Evolutionary conservation across 2,113 vertebrate genomes (phyloP), one percentile per base, ranked within the genome.

Genomic region (Beaufortia kweichowensis): DNA sequence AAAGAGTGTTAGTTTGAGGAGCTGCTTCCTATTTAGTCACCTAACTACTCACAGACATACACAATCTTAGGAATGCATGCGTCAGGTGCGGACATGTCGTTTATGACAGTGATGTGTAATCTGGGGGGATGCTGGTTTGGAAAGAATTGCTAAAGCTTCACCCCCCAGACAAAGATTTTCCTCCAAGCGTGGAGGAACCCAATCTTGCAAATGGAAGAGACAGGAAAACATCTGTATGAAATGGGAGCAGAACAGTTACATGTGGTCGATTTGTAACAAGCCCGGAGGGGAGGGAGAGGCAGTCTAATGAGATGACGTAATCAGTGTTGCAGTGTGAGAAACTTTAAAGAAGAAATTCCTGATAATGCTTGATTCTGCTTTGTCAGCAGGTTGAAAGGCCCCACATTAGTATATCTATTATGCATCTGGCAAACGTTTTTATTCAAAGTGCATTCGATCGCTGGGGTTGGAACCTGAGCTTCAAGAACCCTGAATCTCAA

Each of bases 251-350:
- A 81, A 74, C 72, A 77, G 64, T 81, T 85, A 77, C 73, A 84
- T 84, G 81, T 82, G 76, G 85, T 87, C 70, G 87, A 84, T 83
- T 84, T 70, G 74, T 80, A 62, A 46, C 61, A 71, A 83, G 80
- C 81, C 81, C 83, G 59, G 78, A 84, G 83, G 84, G 81, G 41
- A 82, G 77, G 73, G 78, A 72, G 82, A 80, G 69, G 72, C 67
- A 70, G 43, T 63, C 61, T 63, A 21, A 79, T 59, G 79, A 67
- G 72, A 67, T 72, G 41, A 67, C 56, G 70, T 59, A 55, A 76
- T 39, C 67, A 7, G 57, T 41, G 76, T 70, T 55, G 57, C 60
- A 53, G 67, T 61, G 65, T 71, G 76, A 71, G 66, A 69, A 71
- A 53, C 71, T 48, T 71, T 23, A 7, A 61, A 61, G 57, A 61